Conservation (phyloP, 2,113 vertebrate genomes). For the Pangasianodon hypophthalmus region DNA sequence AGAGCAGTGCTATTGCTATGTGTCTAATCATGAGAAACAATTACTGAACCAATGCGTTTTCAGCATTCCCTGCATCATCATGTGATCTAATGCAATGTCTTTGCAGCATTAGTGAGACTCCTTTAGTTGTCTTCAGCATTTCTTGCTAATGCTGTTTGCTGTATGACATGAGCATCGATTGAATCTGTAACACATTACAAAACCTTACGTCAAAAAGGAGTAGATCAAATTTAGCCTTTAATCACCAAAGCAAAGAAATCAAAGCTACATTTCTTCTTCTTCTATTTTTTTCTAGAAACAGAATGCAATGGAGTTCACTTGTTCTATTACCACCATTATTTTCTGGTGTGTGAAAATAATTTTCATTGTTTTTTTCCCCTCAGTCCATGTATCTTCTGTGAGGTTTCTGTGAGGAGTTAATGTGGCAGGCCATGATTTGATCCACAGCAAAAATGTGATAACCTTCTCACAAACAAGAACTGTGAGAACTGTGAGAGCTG, state of each 20-base stretch:
- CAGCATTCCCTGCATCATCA: slow-evolving; percentile 18
- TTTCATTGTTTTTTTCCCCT: background rate
- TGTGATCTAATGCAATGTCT: slow-evolving; percentile 29
- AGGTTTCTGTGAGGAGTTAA: slow-evolving; percentile 60
- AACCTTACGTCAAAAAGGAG: background rate
- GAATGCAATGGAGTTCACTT: background rate
- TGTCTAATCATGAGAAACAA: slow-evolving; percentile 36
- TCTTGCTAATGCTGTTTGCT: slow-evolving; percentile 20
- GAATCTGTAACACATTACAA: slow-evolving; percentile 23
- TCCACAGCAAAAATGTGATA: slow-evolving; percentile 70
- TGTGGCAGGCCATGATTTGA: slow-evolving; percentile 65
- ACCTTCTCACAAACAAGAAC: slow-evolving; percentile 78
- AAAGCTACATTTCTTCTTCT: background rate
- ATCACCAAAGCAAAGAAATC: background rate
- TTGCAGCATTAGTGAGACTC: slow-evolving; percentile 3
- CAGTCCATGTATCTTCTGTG: background rate
- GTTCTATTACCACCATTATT: background rate
- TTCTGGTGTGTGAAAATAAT: background rate
- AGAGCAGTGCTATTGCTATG: slow-evolving; percentile 32
- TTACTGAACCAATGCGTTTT: slow-evolving; percentile 23
- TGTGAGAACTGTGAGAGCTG: slow-evolving; percentile 76
- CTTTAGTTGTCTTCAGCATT: slow-evolving; percentile 8
- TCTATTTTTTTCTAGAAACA: background rate
- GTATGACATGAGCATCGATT: background rate
- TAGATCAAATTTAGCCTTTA: background rate